Evolutionary conservation across 2,888 invertebrate species (phyloP), one percentile per base, ranked within the genome.

Genomic region (Eupithecia vulgata): DNA sequence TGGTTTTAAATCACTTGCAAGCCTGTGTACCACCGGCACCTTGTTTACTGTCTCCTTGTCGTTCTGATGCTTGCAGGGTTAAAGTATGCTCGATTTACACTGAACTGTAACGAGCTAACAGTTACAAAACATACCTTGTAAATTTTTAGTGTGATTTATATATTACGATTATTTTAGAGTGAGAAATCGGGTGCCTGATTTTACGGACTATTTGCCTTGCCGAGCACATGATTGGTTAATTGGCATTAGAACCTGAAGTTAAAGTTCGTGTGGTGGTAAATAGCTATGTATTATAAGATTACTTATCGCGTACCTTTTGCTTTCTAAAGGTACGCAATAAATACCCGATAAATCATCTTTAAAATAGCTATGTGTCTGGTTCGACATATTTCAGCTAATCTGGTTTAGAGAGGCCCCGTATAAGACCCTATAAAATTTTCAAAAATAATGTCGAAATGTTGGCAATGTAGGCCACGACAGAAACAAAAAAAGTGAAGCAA

Each of bases 1-100:
- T 76, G 87, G 88, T 90, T 90, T 90, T 90, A 90, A 90, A 91
- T 90, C 91, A 91, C 87, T 91, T 88, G 88, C 85, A 79, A 84
- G 80, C 77, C 81, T 82, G 81, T 85, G 81, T 86, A 84, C 83
- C 80, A 79, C 81, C 79, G 77, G 73, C 78, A 81, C 82, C 84
- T 87, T 89, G 89, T 90, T 90, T 89, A 87, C 87, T 80, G 81
- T 85, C 85, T 81, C 82, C 75, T 77, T 76, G 79, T 80, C 81
- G 82, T 83, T 84, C 82, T 77, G 78, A 76, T 80, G 80, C 79
- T 82, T 81, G 69, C 81, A 80, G 79, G 74, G 79, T 81, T 78
- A 73, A 64, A 67, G 78, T 75, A 59, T 68, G 74, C 68, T 71
- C 45, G 6, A 30, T 70, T 85, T 70, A 82, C 81, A 83, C 83